These are phyloP conservation scores for Clusia tigrina DNA, from an alignment of 2,888 invertebrate species.

Conservation along the genomic window DNA sequence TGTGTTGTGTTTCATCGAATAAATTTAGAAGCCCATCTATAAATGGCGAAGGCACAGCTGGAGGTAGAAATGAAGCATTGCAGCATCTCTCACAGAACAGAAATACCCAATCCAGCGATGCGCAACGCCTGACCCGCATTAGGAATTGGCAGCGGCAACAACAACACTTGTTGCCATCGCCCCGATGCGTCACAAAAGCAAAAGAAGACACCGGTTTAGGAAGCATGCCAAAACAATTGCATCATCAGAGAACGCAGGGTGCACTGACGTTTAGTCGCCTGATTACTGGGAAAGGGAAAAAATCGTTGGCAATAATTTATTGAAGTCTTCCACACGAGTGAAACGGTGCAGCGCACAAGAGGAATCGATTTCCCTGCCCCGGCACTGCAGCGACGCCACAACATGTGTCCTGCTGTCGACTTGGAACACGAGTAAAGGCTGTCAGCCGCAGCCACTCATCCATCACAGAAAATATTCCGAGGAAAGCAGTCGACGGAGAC, in stretches of 20 bases:
- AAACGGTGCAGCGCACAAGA: too few relatives aligned
- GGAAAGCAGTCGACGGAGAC: too few relatives aligned
- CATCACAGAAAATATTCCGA: too few relatives aligned
- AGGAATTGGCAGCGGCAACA: not conserved
- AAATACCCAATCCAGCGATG: not conserved
- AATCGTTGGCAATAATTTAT: not conserved
- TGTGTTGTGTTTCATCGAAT: not conserved
- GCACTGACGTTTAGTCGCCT: not conserved
- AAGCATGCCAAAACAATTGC: not conserved
- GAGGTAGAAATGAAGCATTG: not conserved
- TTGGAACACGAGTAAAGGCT: too few relatives aligned
- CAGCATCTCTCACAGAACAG: not conserved
- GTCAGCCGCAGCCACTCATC: too few relatives aligned
- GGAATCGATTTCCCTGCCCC: too few relatives aligned
- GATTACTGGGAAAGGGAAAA: not conserved
- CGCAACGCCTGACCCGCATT: not conserved
- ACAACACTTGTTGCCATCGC: conserved; percentile 6
- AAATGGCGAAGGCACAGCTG: not conserved
- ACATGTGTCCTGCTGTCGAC: too few relatives aligned
- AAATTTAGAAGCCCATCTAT: not conserved
- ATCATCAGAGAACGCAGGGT: not conserved
- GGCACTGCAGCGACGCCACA: too few relatives aligned
- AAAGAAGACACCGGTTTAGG: not conserved
- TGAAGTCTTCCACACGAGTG: too few relatives aligned
- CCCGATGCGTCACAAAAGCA: not conserved